phyloP scores from a whole-genome alignment of 2,113 vertebrate species.

The Alligator sinensis region DNA sequence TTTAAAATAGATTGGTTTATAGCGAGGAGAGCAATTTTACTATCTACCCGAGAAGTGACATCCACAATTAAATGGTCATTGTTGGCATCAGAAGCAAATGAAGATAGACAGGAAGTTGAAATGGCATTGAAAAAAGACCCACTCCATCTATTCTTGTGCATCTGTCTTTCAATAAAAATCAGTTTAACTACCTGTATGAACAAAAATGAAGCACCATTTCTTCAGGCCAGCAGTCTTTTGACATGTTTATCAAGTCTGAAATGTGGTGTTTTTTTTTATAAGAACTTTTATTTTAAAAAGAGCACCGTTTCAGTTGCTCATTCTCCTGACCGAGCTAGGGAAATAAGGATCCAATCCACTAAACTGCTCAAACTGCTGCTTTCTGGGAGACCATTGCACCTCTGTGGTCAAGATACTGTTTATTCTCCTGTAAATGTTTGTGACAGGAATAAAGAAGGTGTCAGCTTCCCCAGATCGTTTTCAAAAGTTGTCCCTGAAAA shows the following conservation, averaged over 20 bases:
- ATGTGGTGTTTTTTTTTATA: accelerated
- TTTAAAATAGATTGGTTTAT: neutral
- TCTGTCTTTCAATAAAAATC: neutral
- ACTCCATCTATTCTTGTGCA: neutral
- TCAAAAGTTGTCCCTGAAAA: no score
- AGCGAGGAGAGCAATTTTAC: neutral
- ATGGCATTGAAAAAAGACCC: accelerated
- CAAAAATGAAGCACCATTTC: neutral
- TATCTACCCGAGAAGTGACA: neutral
- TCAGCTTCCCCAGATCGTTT: no score
- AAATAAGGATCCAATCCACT: accelerated
- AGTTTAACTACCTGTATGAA: accelerated
- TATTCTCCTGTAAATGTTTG: no score
- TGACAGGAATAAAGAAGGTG: no score
- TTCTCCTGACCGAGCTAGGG: accelerated
- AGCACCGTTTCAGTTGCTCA: neutral
- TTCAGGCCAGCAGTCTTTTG: neutral
- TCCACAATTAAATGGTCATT: neutral
- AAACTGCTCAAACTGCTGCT: neutral
- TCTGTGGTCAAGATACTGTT: no score
- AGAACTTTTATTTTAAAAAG: accelerated
- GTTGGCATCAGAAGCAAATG: neutral
- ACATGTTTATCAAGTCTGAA: neutral
- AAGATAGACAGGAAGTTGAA: neutral
- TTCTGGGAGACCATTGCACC: no score